These are phyloP conservation scores for Ichneumon xanthorius DNA, from an alignment of 2,888 invertebrate genomes.

Conservation along the genomic window DNA sequence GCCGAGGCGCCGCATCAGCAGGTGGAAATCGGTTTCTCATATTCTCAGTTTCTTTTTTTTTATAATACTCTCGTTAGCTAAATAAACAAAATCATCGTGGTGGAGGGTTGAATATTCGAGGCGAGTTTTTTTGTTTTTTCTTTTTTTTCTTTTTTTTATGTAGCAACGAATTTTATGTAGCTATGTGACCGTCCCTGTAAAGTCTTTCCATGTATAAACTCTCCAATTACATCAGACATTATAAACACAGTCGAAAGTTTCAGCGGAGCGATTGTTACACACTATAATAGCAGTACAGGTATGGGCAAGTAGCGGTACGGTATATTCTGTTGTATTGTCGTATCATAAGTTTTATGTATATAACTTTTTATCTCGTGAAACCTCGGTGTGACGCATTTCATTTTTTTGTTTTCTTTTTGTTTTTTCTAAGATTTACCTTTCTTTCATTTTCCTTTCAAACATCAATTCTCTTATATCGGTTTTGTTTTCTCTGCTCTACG, in stretches of 20 bases:
- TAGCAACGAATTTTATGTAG: constrained; percentile 4
- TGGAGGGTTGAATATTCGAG: constrained; percentile 24
- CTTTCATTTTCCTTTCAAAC: constrained; percentile 35
- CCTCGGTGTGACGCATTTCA: constrained; percentile 79
- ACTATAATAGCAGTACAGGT: constrained; percentile 5
- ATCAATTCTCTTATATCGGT: constrained; percentile 11
- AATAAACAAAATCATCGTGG: constrained; percentile 20
- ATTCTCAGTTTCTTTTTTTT: constrained; percentile 3
- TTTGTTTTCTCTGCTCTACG: neutral
- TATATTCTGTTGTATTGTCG: constrained; percentile 18
- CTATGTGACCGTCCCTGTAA: constrained; percentile 31
- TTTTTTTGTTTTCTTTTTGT: constrained; percentile 21
- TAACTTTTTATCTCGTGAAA: constrained; percentile 66
- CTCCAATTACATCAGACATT: constrained; percentile 38
- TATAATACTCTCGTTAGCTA: constrained; percentile 6
- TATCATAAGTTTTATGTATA: constrained; percentile 16
- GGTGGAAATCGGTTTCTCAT: constrained; percentile 3
- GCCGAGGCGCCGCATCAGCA: constrained; percentile 16
- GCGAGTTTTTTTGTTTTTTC: neutral
- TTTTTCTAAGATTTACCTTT: constrained; percentile 24
- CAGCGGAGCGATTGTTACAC: constrained; percentile 6
- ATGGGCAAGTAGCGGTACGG: neutral
- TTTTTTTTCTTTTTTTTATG: neutral
- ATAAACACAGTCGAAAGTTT: constrained; percentile 30
- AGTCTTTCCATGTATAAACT: constrained; percentile 34